Base-by-base conservation (phyloP, 2,888 invertebrate genomes). In the Tiliacea citrago region DNA sequence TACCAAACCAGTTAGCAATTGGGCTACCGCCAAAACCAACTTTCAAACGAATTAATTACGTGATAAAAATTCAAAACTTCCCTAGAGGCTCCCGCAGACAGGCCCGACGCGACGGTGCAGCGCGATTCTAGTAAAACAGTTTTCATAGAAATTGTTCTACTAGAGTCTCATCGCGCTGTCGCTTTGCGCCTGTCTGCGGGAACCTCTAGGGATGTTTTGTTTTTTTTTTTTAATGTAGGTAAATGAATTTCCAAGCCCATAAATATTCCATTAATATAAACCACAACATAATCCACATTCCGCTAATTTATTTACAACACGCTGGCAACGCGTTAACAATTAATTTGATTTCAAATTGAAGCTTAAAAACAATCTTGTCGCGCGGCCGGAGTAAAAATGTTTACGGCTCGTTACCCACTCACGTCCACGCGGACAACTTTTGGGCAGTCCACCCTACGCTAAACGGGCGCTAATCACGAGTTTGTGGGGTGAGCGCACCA, bases 401-500 rank as follows among this genome's bases (percentile, higher is more conserved):
- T 85, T 88, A 87, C 88, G 87, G 87, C 86, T 90, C 89, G 90
- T 90, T 90, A 89, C 79, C 79, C 85, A 75, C 85, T 87, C 90
- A 89, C 91, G 90, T 90, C 85, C 84, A 72, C 70, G 72, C 61
- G 82, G 86, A 75, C 87, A 91, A 92, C 88, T 92, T 91, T 89
- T 49, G 88, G 90, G 82, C 60, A 74, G 74, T 81, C 68, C 72
- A 79, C 77, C 86, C 82, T 75, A 71, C 79, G 71, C 79, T 84
- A 82, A 83, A 74, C 61, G 74, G 58, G 77, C 75, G 86, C 84
- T 85, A 83, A 86, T 92, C 90, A 89, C 87, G 85, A 89, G 88
- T 88, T 87, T 85, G 86, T 84, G 80, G 84, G 89, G 86, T 84
- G 84, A 86, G 79, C 74, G 80, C 69, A 81, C 85, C 88, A 89